Conservation (phyloP, 2,888 invertebrate species). For the Dichetophora obliterata region DNA sequence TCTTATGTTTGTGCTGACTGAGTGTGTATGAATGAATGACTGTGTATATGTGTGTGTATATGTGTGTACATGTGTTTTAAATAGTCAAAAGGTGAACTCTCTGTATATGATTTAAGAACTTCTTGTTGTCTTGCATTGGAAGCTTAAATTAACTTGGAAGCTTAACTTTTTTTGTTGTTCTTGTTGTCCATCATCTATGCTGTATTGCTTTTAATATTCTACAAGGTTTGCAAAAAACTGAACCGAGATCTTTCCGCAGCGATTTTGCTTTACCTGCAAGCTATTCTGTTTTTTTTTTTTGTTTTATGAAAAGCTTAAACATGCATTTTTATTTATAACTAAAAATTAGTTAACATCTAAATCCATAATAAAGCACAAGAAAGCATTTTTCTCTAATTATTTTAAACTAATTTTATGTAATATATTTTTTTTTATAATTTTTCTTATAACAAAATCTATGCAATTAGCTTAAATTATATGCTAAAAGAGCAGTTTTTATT, state of each 20-base stretch:
- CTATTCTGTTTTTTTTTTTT: neutral
- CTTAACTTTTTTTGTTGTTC: conserved; percentile 3
- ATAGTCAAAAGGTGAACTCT: conserved; percentile 36
- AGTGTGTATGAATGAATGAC: neutral
- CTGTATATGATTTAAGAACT: conserved; percentile 15
- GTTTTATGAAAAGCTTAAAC: no score
- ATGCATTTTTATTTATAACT: neutral
- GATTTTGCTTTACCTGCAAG: neutral
- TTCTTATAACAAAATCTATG: conserved; percentile 28
- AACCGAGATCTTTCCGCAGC: neutral
- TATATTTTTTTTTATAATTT: conserved; percentile 30
- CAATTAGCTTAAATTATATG: neutral
- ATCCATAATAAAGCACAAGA: conserved; percentile 49
- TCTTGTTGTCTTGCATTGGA: conserved; percentile 47
- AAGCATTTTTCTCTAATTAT: conserved; percentile 38
- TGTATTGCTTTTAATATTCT: conserved; percentile 10
- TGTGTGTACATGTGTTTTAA: conserved; percentile 35
- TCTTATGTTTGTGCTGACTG: neutral
- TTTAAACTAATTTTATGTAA: conserved; percentile 1
- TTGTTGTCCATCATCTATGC: neutral
- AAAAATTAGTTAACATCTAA: conserved; percentile 47
- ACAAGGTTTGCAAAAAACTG: neutral
- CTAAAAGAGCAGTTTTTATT: neutral
- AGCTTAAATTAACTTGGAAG: conserved; percentile 55
- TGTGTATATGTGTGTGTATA: conserved; percentile 17